Base-by-base conservation (phyloP, 2,888 invertebrate species). In the Polymixis lichenea region DNA sequence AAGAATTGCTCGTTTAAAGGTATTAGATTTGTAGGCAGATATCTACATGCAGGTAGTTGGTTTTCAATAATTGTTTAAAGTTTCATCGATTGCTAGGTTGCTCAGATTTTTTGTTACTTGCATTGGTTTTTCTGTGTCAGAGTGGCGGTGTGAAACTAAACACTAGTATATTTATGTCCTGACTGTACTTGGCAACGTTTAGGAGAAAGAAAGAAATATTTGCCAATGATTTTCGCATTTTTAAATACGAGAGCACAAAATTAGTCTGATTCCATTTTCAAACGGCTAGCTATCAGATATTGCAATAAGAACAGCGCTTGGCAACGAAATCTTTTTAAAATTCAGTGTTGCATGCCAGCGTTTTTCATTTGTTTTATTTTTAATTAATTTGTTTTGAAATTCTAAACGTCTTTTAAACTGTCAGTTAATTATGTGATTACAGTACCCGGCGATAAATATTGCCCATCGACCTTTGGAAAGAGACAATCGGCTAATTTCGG, bases 261-360 rank as follows among this genome's bases (percentile, higher is more conserved):
- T 82, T 68, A 25, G 51, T 77, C 32, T 0, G 22, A 62, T 73
- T 80, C 19, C 55, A 51, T 55, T 80, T 61, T 43, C 8, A 67
- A 78, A 78, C 15, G n/a, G 62, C 43, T 38, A 32, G 56, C 74
- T 74, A 43, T 62, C 67, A 73, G 51, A 61, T 62, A 62, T 61
- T 80, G 80, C 66, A 67, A 11, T 66, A 46, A 15, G 38, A 72
- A 80, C 69, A 79, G 32, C 58, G 49, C 49, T 71, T 76, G 67
- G 70, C 71, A 76, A 53, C 61, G 25, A 32, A 17, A 32, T 64
- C 13, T 64, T 80, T 78, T 58, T 43, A 11, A 62, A 64, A 65
- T 32, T 49, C 69, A 6, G 13, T n/a, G 17, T 61, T 22, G 19
- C 38, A 43, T 51, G 66, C 73, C 79, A 43, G 32, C 32, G 32